Evolutionary conservation across 1,140 invertebrate genomes (phyloP).

Genomic region (Drosophila tsacasi): DNA sequence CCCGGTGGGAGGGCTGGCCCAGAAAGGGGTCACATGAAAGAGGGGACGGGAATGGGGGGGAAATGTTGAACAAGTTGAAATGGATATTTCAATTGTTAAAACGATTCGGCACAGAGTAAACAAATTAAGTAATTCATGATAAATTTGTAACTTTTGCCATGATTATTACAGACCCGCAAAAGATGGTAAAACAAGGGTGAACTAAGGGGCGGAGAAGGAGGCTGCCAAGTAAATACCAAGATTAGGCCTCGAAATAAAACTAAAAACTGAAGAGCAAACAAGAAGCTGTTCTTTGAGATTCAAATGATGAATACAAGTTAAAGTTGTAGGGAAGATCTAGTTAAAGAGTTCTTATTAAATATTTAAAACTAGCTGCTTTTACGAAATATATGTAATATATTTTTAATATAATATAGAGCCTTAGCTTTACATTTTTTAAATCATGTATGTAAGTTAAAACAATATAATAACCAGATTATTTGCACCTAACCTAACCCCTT

Average conservation of each 20-base stretch:
- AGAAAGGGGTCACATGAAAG: not conserved
- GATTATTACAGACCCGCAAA: constrained; percentile 22
- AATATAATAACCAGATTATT: no score
- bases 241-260: not conserved
- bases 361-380: no score
- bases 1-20: not conserved
- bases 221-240: constrained; percentile 19
- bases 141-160: constrained; percentile 37
- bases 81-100: constrained; percentile 63
- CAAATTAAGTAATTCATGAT: constrained; percentile 76
- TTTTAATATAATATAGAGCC: no score
- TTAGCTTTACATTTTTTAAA: no score
- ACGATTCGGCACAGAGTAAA: constrained; percentile 49
- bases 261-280: constrained; percentile 2
- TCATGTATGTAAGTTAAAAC: no score
- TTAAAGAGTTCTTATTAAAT: not conserved
- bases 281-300: not conserved
- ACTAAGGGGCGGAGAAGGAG: not conserved
- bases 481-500: no score
- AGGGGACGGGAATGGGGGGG: not conserved
- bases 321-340: not conserved
- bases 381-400: no score
- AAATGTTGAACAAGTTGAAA: constrained; percentile 52
- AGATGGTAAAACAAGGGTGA: not conserved
- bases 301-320: not conserved